phyloP scores from a whole-genome alignment of 2,888 invertebrate genomes.

The Monoplex corrugatus region DNA sequence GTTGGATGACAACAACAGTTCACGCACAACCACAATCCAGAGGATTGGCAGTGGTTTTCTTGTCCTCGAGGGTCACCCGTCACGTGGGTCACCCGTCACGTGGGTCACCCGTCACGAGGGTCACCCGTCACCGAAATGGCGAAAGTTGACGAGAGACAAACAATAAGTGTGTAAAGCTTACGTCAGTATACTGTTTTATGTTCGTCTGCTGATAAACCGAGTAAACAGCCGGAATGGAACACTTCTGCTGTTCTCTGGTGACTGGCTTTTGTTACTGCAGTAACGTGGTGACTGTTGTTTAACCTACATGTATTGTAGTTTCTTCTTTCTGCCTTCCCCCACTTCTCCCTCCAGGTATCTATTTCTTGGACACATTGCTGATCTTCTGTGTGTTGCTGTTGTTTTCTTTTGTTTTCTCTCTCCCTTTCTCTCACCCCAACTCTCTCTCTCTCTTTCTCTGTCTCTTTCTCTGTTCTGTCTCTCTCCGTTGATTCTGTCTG shows the following conservation, averaged over 20 bases:
- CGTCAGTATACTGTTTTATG: too few species aligned
- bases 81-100: too few species aligned
- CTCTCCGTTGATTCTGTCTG: conserved; percentile 20
- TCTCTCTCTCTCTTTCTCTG: conserved; percentile 28
- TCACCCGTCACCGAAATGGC: too few species aligned
- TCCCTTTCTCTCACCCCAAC: neutral
- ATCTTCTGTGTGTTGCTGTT: neutral
- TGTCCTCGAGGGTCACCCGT: too few species aligned
- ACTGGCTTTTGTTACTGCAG: neutral
- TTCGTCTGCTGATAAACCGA: too few species aligned
- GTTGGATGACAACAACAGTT: too few species aligned
- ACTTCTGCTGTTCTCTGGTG: neutral
- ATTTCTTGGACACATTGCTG: neutral
- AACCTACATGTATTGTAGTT: neutral
- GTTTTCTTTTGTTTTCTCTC: neutral
- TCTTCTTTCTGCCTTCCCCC: neutral
- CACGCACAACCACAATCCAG: too few species aligned
- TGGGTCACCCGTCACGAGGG: too few species aligned
- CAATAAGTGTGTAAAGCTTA: too few species aligned
- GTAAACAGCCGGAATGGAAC: neutral
- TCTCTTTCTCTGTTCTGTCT: conserved; percentile 19
- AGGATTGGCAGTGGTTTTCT: too few species aligned
- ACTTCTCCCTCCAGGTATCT: neutral
- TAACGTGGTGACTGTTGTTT: neutral
- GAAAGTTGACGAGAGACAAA: too few species aligned